Evolutionary conservation across 2,113 vertebrate species (phyloP).

Genomic region (Rhynchopsitta pachyrhyncha): DNA sequence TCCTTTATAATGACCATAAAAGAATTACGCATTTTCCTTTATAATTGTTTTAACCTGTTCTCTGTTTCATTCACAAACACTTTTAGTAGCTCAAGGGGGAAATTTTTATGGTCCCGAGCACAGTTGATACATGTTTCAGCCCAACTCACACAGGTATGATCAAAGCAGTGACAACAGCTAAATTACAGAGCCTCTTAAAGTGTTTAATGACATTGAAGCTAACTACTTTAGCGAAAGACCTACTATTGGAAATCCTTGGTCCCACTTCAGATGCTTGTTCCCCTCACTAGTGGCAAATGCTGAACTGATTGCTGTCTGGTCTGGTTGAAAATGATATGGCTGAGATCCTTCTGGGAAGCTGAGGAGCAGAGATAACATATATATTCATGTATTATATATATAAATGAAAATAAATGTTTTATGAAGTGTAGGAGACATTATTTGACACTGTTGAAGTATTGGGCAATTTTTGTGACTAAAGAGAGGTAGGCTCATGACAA

Average conservation of each 20-base stretch:
- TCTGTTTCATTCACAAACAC: not conserved
- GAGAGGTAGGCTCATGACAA: not conserved
- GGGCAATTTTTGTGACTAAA: not conserved
- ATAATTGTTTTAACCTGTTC: not conserved
- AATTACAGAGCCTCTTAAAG: not conserved
- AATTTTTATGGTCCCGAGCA: not conserved
- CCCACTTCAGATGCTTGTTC: not conserved
- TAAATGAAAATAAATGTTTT: not conserved
- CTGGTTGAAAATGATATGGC: not conserved
- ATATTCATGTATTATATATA: not conserved
- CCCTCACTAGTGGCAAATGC: not conserved
- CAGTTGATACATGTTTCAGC: not conserved
- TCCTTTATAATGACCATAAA: not conserved
- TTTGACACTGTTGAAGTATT: not conserved
- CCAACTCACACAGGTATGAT: fast-evolving
- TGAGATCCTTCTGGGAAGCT: not conserved
- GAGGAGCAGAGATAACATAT: not conserved
- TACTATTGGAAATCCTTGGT: not conserved
- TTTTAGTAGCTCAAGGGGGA: not conserved
- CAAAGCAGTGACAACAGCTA: not conserved
- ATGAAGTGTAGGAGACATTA: not conserved
- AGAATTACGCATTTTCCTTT: not conserved
- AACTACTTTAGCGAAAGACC: not conserved
- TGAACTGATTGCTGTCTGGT: not conserved
- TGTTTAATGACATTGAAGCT: not conserved